phyloP scores from a whole-genome alignment of 2,888 invertebrate species.

The Caenorhabditis becei region DNA sequence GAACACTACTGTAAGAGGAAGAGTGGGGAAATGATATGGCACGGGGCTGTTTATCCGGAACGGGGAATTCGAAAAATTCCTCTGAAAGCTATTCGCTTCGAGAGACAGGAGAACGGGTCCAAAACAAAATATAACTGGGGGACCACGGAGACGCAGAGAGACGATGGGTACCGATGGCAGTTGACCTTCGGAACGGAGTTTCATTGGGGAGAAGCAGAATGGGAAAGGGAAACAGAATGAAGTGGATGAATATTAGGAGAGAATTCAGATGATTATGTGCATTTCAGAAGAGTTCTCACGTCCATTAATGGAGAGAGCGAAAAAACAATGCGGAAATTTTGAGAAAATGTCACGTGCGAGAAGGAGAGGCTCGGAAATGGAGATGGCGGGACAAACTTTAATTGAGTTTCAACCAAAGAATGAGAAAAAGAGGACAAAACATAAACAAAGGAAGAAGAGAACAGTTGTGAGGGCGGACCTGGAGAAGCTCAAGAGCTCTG shows the following conservation, averaged over 20 bases:
- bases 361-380: constrained; percentile 16
- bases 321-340: constrained; percentile 5
- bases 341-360: background rate
- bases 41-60: background rate
- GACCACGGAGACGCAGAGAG: background rate
- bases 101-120: background rate
- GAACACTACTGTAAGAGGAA: constrained; percentile 24
- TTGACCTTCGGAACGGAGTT: background rate
- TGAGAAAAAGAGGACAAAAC: constrained; percentile 6
- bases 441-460: constrained; percentile 12
- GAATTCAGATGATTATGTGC: constrained; percentile 17
- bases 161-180: background rate
- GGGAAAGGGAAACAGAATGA: constrained; percentile 7
- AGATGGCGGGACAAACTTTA: constrained; percentile 46
- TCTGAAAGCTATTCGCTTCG: background rate
- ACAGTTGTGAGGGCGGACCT: background rate
- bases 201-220: no score
- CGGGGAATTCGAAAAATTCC: constrained; percentile 32
- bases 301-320: background rate
- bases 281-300: constrained; percentile 13
- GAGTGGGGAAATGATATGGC: no score
- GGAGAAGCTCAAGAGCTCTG: background rate
- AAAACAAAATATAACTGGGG: constrained; percentile 4
- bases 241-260: background rate
- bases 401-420: constrained; percentile 56